Conservation (phyloP, 2,888 invertebrate genomes). For the Chrysodeixis includens region DNA sequence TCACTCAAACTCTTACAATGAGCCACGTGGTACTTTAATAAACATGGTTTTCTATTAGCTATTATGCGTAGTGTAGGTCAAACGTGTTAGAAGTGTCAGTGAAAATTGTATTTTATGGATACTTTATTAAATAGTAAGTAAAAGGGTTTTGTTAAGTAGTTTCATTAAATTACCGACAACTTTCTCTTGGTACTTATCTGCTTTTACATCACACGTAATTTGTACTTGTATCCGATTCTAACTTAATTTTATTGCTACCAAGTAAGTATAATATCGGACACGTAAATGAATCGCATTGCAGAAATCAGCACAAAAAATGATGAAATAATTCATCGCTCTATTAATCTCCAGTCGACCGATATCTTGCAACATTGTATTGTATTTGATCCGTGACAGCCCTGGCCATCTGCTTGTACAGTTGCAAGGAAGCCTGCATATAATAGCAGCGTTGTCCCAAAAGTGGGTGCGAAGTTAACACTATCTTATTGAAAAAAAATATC, state of each 20-base stretch:
- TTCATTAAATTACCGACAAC: constrained; percentile 2
- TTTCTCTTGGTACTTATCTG: constrained; percentile 1
- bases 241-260: neutral
- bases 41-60: constrained; percentile 8
- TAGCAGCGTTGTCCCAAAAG: constrained; percentile 61
- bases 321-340: constrained; percentile 47
- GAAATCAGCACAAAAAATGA: constrained; percentile 23
- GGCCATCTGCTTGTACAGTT: constrained; percentile 70
- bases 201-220: constrained; percentile 3
- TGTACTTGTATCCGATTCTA: neutral
- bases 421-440: constrained; percentile 57
- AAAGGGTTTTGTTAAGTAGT: constrained; percentile 5
- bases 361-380: constrained; percentile 39
- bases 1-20: constrained; percentile 31
- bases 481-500: constrained; percentile 47
- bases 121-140: neutral
- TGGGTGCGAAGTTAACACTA: constrained; percentile 76
- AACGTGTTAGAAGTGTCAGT: neutral
- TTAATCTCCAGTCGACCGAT: constrained; percentile 45
- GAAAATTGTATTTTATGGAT: constrained; percentile 4
- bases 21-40: constrained; percentile 36
- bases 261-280: neutral
- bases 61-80: constrained; percentile 15
- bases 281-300: neutral
- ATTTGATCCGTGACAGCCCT: constrained; percentile 71